Evolutionary conservation across 2,113 vertebrate genomes (phyloP).

Genomic region (Acrocephalus kingi): DNA sequence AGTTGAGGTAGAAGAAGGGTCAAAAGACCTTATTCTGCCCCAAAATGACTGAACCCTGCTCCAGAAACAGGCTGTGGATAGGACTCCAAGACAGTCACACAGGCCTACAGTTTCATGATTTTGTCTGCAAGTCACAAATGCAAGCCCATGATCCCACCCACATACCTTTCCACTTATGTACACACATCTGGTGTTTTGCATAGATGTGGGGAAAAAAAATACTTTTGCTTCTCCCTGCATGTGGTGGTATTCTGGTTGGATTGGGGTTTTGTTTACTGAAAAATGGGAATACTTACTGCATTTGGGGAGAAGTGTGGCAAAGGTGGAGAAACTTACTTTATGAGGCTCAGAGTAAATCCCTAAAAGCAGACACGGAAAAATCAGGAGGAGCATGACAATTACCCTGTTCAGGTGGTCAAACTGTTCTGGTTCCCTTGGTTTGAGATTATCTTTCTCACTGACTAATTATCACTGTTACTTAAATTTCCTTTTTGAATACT

Average conservation of each 20-base stretch:
- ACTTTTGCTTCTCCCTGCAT: not conserved
- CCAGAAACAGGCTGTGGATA: not conserved
- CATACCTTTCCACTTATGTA: conserved; percentile 42
- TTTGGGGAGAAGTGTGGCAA: not conserved
- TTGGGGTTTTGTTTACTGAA: not conserved
- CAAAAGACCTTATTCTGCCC: not conserved
- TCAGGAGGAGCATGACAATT: not conserved
- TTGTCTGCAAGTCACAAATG: conserved; percentile 1
- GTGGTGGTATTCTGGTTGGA: not conserved
- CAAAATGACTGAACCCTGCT: not conserved
- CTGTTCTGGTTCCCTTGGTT: not conserved
- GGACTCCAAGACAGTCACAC: not conserved
- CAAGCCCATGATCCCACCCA: conserved; percentile 51
- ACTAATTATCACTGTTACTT: not conserved
- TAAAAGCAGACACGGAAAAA: not conserved
- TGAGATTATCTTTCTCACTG: not conserved
- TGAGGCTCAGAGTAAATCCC: not conserved
- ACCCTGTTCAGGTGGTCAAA: not conserved
- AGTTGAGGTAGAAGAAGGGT: not conserved
- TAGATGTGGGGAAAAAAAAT: not conserved
- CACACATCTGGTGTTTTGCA: conserved; percentile 60
- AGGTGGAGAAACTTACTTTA: not conserved
- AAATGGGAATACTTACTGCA: not conserved
- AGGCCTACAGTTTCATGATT: not conserved
- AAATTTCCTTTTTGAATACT: not conserved